Conservation (phyloP, 37 sponge, comb jelly and placozoan species). For the Oopsacas minuta region DNA sequence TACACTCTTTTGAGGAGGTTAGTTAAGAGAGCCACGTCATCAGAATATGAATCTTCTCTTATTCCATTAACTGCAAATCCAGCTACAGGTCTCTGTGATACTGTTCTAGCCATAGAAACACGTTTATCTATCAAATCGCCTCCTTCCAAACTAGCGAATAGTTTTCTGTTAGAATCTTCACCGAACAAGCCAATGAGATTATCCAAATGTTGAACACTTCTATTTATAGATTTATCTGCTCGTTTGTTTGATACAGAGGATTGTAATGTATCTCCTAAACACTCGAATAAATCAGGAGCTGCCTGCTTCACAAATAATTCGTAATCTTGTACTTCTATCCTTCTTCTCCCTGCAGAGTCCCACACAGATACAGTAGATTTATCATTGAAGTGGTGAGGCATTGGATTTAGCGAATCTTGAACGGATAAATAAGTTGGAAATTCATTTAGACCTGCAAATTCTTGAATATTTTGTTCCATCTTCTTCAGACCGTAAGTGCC, state of each 20-base stretch:
- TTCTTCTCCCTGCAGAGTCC: constrained; percentile 49
- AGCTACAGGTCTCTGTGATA: constrained; percentile 48
- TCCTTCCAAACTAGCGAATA: constrained; percentile 64
- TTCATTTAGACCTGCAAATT: neutral
- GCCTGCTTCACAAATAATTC: constrained; percentile 31
- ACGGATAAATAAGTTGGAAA: constrained; percentile 29
- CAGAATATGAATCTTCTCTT: neutral
- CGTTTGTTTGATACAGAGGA: constrained; percentile 33
- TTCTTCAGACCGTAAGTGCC: neutral
- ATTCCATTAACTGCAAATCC: constrained; percentile 23
- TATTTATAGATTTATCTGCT: constrained; percentile 56
- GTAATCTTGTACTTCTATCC: constrained; percentile 45
- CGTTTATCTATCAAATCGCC: constrained; percentile 43
- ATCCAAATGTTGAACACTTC: constrained; percentile 58
- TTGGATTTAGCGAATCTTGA: constrained; percentile 45
- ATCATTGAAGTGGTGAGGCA: constrained; percentile 39
- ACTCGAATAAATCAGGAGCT: constrained; percentile 48
- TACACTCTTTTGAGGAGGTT: neutral
- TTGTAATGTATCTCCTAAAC: constrained; percentile 50
- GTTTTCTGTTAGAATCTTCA: neutral
- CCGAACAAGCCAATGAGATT: constrained; percentile 21
- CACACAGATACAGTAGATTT: constrained; percentile 52
- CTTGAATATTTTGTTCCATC: neutral
- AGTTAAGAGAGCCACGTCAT: neutral
- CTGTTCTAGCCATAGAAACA: constrained; percentile 42